A percentile compares a stretch with the other conserved stretches of the same genome.
phyloP scores from a whole-genome alignment of 2,797 vertebrate species.

The Channa striata region DNA sequence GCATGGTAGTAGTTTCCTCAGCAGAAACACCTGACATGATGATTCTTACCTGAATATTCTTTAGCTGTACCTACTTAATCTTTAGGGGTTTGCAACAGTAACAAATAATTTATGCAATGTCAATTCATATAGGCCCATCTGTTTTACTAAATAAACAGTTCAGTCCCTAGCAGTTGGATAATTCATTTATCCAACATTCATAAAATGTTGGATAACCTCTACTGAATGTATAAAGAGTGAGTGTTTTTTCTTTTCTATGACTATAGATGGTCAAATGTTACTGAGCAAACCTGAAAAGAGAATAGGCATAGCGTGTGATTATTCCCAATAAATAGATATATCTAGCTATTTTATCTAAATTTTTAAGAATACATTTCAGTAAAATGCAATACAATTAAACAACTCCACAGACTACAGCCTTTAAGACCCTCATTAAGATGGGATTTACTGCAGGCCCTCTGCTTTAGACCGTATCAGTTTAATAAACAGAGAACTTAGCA shows the following conservation, averaged over 20 bases:
- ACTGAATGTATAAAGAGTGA: constrained; percentile 1
- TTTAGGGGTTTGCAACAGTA: constrained; percentile 5
- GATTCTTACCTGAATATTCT: constrained; percentile 63
- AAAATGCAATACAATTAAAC: not conserved
- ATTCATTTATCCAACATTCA: not conserved
- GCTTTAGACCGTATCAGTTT: not conserved
- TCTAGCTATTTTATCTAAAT: not conserved
- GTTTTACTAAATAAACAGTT: not conserved
- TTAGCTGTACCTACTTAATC: constrained; percentile 11
- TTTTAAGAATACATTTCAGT: not conserved
- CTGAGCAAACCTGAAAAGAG: not conserved
- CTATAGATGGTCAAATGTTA: no score
- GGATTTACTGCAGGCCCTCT: not conserved
- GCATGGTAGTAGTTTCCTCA: constrained; percentile 33
- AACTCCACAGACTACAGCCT: no score
- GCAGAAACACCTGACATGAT: constrained; percentile 37
- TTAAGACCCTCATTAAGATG: not conserved
- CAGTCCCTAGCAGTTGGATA: not conserved
- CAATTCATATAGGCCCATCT: not conserved
- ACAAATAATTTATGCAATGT: not conserved
- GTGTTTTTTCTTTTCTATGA: not conserved
- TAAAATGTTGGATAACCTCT: no score
- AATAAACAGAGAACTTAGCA: not conserved
- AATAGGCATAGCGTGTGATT: not conserved
- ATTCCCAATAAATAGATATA: not conserved